phyloP scores from a whole-genome alignment of 2,113 vertebrate species.

The Craseonycteris thonglongyai region DNA sequence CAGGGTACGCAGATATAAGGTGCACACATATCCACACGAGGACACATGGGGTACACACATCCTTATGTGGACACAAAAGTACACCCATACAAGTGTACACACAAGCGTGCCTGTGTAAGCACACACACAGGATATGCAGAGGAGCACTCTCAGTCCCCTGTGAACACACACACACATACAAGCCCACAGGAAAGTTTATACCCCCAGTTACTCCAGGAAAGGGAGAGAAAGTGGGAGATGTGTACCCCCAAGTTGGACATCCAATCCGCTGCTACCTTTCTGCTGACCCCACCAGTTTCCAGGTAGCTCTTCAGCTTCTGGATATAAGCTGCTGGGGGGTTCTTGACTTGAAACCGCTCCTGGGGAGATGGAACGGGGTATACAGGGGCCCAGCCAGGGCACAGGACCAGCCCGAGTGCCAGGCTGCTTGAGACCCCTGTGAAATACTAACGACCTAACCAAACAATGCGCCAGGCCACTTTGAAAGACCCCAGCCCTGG shows the following conservation, averaged over 20 bases:
- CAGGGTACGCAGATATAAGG: not conserved
- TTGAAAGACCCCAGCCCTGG: not conserved
- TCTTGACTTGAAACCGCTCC: slow-evolving; percentile 96
- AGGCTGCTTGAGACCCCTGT: not conserved
- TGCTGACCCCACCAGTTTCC: slow-evolving; percentile 88
- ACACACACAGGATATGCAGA: not conserved
- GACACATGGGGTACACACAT: not conserved
- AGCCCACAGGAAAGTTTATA: not conserved
- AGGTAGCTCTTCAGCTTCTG: slow-evolving; percentile 90
- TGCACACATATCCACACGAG: not conserved
- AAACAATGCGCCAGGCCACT: not conserved
- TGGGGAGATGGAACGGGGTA: slow-evolving; percentile 47
- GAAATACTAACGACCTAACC: not conserved
- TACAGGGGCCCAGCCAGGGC: not conserved
- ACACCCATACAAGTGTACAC: not conserved
- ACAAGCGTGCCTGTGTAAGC: not conserved
- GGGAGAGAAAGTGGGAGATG: not conserved
- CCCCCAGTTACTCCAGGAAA: not conserved
- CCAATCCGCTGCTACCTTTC: slow-evolving; percentile 84
- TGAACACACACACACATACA: not conserved
- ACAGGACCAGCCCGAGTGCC: not conserved
- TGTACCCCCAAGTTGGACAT: slow-evolving; percentile 59
- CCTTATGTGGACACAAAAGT: not conserved
- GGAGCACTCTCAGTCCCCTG: not conserved
- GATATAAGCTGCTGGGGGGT: slow-evolving; percentile 90